Conservation (phyloP, 2,888 invertebrate genomes). For the Laothoe populi region DNA sequence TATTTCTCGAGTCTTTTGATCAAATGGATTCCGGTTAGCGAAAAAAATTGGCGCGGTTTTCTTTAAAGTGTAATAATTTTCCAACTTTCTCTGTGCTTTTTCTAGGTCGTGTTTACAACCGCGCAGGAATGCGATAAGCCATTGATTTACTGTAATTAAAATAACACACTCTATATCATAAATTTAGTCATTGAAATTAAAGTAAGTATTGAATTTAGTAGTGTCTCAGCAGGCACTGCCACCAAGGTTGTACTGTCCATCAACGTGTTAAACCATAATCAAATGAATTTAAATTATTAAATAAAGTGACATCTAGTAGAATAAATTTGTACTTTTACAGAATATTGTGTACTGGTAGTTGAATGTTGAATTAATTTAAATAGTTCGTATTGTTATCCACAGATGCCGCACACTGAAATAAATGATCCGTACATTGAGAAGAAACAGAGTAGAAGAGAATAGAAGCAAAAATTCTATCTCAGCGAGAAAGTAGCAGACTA, state of each 20-base stretch:
- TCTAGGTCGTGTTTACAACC: slow-evolving; percentile 87
- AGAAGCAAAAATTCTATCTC: too few relatives aligned
- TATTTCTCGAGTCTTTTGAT: slow-evolving; percentile 41
- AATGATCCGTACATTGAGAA: too few relatives aligned
- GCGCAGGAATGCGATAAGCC: slow-evolving; percentile 84
- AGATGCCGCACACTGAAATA: not conserved
- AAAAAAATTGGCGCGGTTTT: slow-evolving; percentile 79
- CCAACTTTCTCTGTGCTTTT: slow-evolving; percentile 84
- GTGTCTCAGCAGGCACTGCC: too few relatives aligned
- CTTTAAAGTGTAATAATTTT: slow-evolving; percentile 83
- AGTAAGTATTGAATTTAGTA: too few relatives aligned
- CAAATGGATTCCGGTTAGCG: slow-evolving; percentile 37
- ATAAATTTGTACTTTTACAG: slow-evolving; percentile 16
- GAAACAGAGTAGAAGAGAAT: too few relatives aligned
- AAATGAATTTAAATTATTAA: not conserved
- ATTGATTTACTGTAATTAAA: slow-evolving; percentile 81
- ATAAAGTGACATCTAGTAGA: slow-evolving; percentile 30
- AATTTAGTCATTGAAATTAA: not conserved
- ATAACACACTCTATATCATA: not conserved
- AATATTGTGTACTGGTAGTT: not conserved
- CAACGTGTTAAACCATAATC: too few relatives aligned
- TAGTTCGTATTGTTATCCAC: not conserved
- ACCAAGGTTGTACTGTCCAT: too few relatives aligned
- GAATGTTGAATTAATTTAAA: too few relatives aligned
- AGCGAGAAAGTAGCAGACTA: too few relatives aligned